Percentiles rank a stretch among this genome's conserved stretches.
Conservation (phyloP, 1,140 invertebrate species). For the Episyrphus balteatus region DNA sequence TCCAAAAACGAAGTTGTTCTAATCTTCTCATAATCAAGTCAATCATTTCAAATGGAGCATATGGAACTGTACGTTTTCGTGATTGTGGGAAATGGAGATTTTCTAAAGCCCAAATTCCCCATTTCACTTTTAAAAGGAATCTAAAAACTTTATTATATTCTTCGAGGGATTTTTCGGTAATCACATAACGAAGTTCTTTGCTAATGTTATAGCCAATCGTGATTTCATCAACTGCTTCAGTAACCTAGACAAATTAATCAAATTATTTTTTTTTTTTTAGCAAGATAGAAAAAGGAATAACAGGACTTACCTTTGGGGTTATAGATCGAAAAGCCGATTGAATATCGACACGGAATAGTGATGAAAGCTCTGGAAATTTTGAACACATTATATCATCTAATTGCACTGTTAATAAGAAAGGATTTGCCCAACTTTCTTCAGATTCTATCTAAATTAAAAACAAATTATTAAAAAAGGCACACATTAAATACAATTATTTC, state of each 20-base stretch:
- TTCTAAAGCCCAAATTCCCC: conserved; percentile 27
- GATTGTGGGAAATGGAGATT: conserved; percentile 16
- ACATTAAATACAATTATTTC: neutral
- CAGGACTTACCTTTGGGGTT: conserved; percentile 11
- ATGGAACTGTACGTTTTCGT: conserved; percentile 7
- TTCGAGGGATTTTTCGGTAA: conserved; percentile 11
- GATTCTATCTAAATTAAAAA: conserved; percentile 18
- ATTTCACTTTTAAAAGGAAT: conserved; percentile 30
- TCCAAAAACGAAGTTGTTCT: conserved; percentile 32
- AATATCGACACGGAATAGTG: conserved; percentile 12
- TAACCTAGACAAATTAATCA: conserved; percentile 6
- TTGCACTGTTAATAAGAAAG: conserved; percentile 13
- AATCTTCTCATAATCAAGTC: conserved; percentile 27
- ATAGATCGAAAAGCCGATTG: conserved; percentile 7
- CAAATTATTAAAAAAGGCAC: neutral
- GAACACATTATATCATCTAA: conserved; percentile 15
- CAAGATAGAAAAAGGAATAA: too few species aligned
- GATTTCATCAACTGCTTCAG: conserved; percentile 21
- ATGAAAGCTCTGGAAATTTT: conserved; percentile 10
- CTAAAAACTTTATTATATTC: conserved; percentile 29
- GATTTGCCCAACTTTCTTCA: conserved; percentile 15
- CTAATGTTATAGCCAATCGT: conserved; percentile 17
- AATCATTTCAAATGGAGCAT: conserved; percentile 17
- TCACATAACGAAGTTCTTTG: conserved; percentile 13
- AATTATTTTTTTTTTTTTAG: too few species aligned